Percentiles rank a stretch among this genome's conserved stretches.
These are phyloP conservation scores for Alexandromys fortis DNA, from an alignment of 2,113 vertebrate genomes.

Conservation along the genomic window DNA sequence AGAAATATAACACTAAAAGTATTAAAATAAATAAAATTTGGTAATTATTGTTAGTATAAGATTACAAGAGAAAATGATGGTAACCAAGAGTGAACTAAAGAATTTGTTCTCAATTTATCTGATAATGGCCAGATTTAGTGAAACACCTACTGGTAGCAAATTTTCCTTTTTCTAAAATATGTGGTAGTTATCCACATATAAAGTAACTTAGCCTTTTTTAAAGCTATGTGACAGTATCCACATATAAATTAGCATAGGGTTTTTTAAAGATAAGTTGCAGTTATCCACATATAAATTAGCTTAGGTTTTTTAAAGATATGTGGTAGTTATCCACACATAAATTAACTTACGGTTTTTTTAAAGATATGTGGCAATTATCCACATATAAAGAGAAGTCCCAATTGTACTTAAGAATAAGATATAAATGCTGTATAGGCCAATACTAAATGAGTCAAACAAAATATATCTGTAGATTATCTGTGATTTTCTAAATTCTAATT, in stretches of 20 bases:
- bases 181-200: background rate
- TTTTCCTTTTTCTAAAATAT: background rate
- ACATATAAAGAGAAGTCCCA: background rate
- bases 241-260: too few relatives aligned
- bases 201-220: too few relatives aligned
- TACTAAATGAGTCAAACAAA: slow-evolving; percentile 15
- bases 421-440: background rate
- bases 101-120: background rate
- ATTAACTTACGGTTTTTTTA: background rate
- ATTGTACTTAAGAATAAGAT: slow-evolving; percentile 24
- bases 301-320: background rate
- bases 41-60: background rate
- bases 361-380: background rate
- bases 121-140: background rate
- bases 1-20: background rate
- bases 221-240: too few relatives aligned
- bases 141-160: background rate
- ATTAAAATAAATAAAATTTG: background rate
- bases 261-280: too few relatives aligned
- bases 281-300: too few relatives aligned
- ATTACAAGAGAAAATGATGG: background rate
- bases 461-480: slow-evolving; percentile 30
- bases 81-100: background rate
- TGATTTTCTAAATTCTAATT: background rate
- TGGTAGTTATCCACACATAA: background rate